These are phyloP conservation scores for Paratrypauchen microcephalus DNA, from an alignment of 2,797 vertebrate species.

Conservation along the genomic window DNA sequence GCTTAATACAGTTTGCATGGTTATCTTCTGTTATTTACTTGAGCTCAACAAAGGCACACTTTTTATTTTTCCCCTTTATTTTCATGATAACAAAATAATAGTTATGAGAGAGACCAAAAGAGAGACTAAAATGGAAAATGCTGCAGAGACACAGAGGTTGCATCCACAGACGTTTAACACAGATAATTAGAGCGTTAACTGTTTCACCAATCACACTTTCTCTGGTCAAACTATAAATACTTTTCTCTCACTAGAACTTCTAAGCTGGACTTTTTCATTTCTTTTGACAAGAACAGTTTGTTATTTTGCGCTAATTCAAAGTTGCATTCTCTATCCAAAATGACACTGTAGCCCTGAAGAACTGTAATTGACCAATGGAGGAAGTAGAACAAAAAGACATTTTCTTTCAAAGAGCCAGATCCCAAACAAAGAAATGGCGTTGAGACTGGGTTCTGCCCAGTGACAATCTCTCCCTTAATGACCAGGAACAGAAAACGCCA, in stretches of 20 bases:
- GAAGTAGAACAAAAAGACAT: constrained; percentile 58
- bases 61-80: constrained; percentile 33
- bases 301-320: constrained; percentile 71
- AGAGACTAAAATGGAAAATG: constrained; percentile 43
- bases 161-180: constrained; percentile 50
- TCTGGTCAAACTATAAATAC: constrained; percentile 47
- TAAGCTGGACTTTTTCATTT: constrained; percentile 38
- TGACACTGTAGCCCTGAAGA: constrained; percentile 59
- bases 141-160: constrained; percentile 35
- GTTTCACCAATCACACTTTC: constrained; percentile 56
- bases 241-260: constrained; percentile 51
- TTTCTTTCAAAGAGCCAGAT: constrained; percentile 64
- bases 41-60: constrained; percentile 26
- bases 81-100: constrained; percentile 30
- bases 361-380: constrained; percentile 63
- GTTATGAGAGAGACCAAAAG: constrained; percentile 7
- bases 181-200: constrained; percentile 58
- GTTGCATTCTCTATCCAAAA: constrained; percentile 56
- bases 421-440: constrained; percentile 63
- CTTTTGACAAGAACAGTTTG: constrained; percentile 45
- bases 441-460: constrained; percentile 51
- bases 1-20: constrained; percentile 24
- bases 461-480: constrained; percentile 71
- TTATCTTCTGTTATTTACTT: constrained; percentile 38
- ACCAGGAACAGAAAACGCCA: constrained; percentile 68